These are phyloP conservation scores for Lethenteron reissneri DNA, from an alignment of 2,113 vertebrate species.

Conservation along the genomic window DNA sequence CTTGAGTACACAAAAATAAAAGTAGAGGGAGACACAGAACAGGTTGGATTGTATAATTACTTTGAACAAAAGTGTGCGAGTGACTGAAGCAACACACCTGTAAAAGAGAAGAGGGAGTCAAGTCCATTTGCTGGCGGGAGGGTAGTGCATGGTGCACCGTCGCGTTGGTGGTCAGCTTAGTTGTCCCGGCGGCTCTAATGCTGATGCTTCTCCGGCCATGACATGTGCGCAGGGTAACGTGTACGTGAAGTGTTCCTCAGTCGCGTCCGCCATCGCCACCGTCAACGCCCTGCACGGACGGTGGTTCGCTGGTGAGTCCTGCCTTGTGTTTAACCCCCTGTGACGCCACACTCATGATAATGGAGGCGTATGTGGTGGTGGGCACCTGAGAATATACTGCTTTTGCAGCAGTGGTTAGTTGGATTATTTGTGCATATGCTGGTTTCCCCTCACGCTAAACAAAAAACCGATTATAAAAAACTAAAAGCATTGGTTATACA, in stretches of 20 bases:
- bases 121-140: too few relatives aligned
- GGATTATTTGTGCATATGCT: background rate
- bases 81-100: too few relatives aligned
- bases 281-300: slow-evolving; percentile 5
- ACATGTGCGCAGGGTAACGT: slow-evolving; percentile 1
- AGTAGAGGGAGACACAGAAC: too few relatives aligned
- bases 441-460: background rate
- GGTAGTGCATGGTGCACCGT: too few relatives aligned
- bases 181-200: background rate
- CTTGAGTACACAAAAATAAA: too few relatives aligned
- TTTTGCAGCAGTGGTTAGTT: background rate
- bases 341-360: background rate
- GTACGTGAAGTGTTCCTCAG: slow-evolving; percentile 3
- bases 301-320: slow-evolving; percentile 8
- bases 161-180: too few relatives aligned
- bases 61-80: too few relatives aligned
- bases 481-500: background rate
- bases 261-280: background rate
- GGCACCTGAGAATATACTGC: background rate
- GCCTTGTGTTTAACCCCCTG: background rate
- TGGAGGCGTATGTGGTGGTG: background rate
- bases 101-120: too few relatives aligned
- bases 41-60: too few relatives aligned
- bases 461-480: too few relatives aligned
- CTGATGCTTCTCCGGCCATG: background rate